Base-by-base conservation (phyloP, 2,113 vertebrate genomes). In the Erpornis zantholeuca region DNA sequence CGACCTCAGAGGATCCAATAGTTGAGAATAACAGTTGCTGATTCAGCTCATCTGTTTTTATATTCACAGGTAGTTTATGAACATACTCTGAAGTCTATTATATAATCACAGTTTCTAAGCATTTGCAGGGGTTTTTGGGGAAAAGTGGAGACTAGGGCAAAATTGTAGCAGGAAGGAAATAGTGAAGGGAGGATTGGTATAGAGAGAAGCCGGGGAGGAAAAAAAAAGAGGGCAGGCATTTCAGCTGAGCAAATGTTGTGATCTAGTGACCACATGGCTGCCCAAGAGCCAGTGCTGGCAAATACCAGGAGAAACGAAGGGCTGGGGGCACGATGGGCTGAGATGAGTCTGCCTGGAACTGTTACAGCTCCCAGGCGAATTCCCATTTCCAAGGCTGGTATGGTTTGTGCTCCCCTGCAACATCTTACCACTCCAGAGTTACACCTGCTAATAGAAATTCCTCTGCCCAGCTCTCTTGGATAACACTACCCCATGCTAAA, bases 101-200 rank as follows among this genome's bases (percentile, higher is more conserved):
- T 20, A 35, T 8, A 60, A 17, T 69, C 50, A 77, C 18, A 53
- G 49, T 50, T 89, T 86, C 29, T 23, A 75, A 56, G 23, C 6
- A 69, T 42, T 87, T 69, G 4, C n/a, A n/a, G 14, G 4, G 6
- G 0, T 56, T 9, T 5, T 7, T 2, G 6, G 29, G 14, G 12
- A 15, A 56, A 56, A n/a, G n/a, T 15, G 19, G 24, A 49, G 19
- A 20, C 12, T 7, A 12, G 15, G 24, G 24, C 6, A 75, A 49
- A 85, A 49, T 5, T 29, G 24, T 9, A 57, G 50, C n/a, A 56
- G 29, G 50, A 40, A 64, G 10, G 35, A 75, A 40, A 29, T 7
- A 49, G 50, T 12, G 18, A 65, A 20, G 21, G 38, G 17, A 72
- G 8, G 50, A 49, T 29, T 49, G 19, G 35, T 75, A 7, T 3